Evolutionary conservation across 2,113 vertebrate genomes (phyloP).

Genomic region (Chauna torquata): DNA sequence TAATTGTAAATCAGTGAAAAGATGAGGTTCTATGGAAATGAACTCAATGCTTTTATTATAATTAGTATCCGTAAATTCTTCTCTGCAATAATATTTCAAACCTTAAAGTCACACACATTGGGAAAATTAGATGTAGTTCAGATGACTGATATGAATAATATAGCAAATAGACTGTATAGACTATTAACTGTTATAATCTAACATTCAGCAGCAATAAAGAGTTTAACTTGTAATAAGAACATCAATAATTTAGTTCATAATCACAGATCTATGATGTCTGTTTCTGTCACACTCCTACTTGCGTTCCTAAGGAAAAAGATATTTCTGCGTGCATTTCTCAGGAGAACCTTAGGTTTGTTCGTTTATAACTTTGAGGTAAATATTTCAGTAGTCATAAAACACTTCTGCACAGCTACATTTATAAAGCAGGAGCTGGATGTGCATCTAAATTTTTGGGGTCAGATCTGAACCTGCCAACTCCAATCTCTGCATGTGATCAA

Average conservation of each 20-base stretch:
- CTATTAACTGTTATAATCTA: background rate
- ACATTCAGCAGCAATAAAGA: background rate
- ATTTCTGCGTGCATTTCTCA: background rate
- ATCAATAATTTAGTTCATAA: constrained; percentile 16
- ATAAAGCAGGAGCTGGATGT: background rate
- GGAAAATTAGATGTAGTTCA: background rate
- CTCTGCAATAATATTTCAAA: background rate
- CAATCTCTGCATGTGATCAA: background rate
- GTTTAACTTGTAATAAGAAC: background rate
- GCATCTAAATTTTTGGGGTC: background rate
- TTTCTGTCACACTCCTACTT: background rate
- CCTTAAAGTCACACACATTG: background rate
- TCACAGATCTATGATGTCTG: background rate
- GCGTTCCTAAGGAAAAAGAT: background rate
- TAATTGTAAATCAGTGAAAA: background rate
- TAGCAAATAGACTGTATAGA: background rate
- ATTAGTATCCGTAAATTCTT: background rate
- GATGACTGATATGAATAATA: constrained; percentile 7
- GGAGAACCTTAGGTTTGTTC: background rate
- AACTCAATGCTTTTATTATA: background rate
- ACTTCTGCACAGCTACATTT: background rate
- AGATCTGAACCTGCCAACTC: background rate
- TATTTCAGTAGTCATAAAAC: background rate
- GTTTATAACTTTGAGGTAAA: background rate
- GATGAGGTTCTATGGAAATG: background rate